These are phyloP conservation scores for Loris lydekkerianus DNA, from an alignment of 2,797 vertebrate species.

Conservation along the genomic window DNA sequence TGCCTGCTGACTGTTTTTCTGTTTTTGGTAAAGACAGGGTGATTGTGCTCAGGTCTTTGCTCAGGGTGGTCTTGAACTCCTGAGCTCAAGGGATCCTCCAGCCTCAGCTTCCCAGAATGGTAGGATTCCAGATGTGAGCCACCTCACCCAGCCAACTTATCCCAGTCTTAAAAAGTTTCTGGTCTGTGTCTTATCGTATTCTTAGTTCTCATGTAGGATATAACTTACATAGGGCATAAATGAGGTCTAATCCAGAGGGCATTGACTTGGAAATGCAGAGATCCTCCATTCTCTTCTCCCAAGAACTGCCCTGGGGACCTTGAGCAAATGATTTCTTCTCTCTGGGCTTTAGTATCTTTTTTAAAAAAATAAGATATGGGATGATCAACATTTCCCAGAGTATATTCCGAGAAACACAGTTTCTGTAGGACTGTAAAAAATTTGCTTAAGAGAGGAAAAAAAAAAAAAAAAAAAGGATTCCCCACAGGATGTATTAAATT, in stretches of 20 bases:
- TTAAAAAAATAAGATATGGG: not conserved
- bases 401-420: conserved; percentile 33
- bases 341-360: conserved; percentile 20
- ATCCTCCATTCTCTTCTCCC: not conserved
- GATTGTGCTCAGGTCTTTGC: no score
- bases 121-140: no score
- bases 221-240: not conserved
- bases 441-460: not conserved
- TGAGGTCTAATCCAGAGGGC: not conserved
- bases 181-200: not conserved
- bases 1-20: no score
- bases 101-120: no score
- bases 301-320: not conserved
- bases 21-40: no score
- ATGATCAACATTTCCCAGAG: not conserved
- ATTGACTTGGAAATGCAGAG: not conserved
- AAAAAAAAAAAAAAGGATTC: not conserved
- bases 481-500: conserved; percentile 24
- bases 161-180: not conserved
- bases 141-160: not conserved
- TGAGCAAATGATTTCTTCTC: not conserved
- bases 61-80: no score
- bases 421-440: not conserved
- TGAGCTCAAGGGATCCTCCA: no score
- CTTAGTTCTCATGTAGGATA: not conserved